Percentiles rank a stretch among this genome's conserved stretches.
These are phyloP conservation scores for Drosophila ambigua DNA, from an alignment of 1,140 invertebrate genomes.

Conservation along the genomic window DNA sequence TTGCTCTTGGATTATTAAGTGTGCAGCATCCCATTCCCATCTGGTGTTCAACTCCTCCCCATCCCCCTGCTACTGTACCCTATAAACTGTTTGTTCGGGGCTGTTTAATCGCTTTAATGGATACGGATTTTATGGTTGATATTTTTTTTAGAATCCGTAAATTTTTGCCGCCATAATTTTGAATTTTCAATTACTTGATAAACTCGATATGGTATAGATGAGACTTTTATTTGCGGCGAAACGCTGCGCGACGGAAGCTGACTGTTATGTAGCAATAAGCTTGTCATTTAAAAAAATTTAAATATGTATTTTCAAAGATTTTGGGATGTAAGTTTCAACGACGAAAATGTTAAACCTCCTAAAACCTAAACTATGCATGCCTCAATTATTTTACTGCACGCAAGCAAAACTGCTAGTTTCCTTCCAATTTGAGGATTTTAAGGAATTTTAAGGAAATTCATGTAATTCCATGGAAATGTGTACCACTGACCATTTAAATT, in stretches of 20 bases:
- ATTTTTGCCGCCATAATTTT: too few species aligned
- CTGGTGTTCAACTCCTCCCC: conserved; percentile 25
- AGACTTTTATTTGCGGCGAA: too few species aligned
- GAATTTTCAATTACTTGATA: too few species aligned
- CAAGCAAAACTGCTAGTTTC: neutral
- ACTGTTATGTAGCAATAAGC: too few species aligned
- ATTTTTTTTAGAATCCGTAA: too few species aligned
- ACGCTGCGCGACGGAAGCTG: too few species aligned
- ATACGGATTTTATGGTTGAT: conserved; percentile 73
- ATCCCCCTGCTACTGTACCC: conserved; percentile 28
- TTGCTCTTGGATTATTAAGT: conserved; percentile 79
- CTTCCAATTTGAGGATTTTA: conserved; percentile 31
- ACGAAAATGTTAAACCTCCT: neutral
- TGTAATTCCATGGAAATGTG: conserved; percentile 77
- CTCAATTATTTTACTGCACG: neutral
- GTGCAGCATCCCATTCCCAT: conserved; percentile 62
- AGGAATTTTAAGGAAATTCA: conserved; percentile 47
- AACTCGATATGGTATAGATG: too few species aligned
- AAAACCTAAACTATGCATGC: conserved; percentile 1
- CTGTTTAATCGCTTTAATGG: conserved; percentile 82
- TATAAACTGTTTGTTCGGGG: conserved; percentile 65
- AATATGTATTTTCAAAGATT: too few species aligned
- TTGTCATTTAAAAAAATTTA: too few species aligned
- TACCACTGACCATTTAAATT: conserved; percentile 54
- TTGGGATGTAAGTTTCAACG: too few species aligned